These are phyloP conservation scores for Hycleus phaleratus DNA, from an alignment of 1,140 invertebrate genomes.

Conservation along the genomic window DNA sequence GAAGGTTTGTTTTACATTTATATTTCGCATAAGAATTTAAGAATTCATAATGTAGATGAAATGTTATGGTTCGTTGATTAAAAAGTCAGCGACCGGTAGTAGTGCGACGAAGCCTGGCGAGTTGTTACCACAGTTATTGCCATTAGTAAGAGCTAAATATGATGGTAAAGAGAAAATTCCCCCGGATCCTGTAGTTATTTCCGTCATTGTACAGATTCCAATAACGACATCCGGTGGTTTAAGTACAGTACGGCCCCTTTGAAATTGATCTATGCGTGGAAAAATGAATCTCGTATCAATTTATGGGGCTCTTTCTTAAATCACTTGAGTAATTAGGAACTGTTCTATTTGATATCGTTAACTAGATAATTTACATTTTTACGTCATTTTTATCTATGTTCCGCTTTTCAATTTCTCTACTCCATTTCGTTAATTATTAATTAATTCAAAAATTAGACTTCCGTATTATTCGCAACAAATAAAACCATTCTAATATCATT, in stretches of 20 bases:
- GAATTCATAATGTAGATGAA: conserved; percentile 10
- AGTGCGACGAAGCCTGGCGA: conserved; percentile 14
- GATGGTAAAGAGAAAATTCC: conserved; percentile 4
- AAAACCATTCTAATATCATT: too few species aligned
- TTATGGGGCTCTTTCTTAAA: too few species aligned
- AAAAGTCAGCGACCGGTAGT: conserved; percentile 18
- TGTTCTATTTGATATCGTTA: too few species aligned
- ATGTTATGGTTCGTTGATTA: conserved; percentile 18
- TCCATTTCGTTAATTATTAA: conserved; percentile 10
- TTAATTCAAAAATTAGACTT: conserved; percentile 5
- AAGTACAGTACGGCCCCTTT: too few species aligned
- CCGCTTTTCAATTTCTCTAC: conserved; percentile 6
- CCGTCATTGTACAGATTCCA: conserved; percentile 13
- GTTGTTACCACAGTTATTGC: conserved; percentile 14
- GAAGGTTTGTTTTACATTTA: neutral
- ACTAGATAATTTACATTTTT: neutral
- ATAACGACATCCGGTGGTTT: conserved; percentile 5
- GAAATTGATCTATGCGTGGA: too few species aligned
- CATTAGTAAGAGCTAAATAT: conserved; percentile 5
- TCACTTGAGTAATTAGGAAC: too few species aligned
- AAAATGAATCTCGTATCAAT: too few species aligned
- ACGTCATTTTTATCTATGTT: conserved; percentile 6
- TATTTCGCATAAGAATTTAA: conserved; percentile 4
- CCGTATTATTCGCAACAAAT: neutral
- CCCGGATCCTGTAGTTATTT: conserved; percentile 12